Evolutionary conservation across 2,888 invertebrate genomes (phyloP), one percentile per base, ranked within the genome.

Genomic region (Oxyteleia sp.): DNA sequence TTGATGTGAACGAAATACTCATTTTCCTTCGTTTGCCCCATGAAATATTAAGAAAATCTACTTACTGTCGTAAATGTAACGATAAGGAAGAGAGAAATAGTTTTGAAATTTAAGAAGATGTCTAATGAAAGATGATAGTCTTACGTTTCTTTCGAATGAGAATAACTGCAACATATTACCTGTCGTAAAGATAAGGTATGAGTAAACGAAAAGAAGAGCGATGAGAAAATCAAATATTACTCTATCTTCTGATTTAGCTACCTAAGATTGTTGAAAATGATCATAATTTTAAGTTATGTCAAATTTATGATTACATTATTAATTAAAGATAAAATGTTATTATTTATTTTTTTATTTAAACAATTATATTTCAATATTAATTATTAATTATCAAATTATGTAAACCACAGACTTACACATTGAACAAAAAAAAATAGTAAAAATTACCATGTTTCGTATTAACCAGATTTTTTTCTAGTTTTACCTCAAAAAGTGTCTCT

Each of bases 61-160:
- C 2, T 41, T 41, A 13, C 41, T 15, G 15, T 45, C 15, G n/a
- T 13, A 29, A 20, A n/a, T 7, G 61, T 10, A 18, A 49, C 16
- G 63, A 63, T 63, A 63, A 47, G 63, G 13, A 32, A 47, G 15
- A 35, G 35, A 63, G 47, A 63, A 63, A 63, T 63, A 45, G 63
- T 49, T 47, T n/a, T 35, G 20, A 63, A 47, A 63, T 63, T 63
- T 35, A 16, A 29, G 45, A 47, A 23, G 45, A 43, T 13, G 35
- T 63, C 63, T 35, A 63, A 63, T 63, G 63, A 63, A 63, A 63
- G 32, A 63, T 49, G 47, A 63, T 45, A 45, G 61, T 63, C 49
- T 61, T 61, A 32, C 20, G 0, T 47, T 43, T 16, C 47, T 63
- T 18, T 63, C n/a, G 11, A 47, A 35, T 35, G 47, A n/a, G 63